Base-by-base conservation (phyloP, 2,113 vertebrate genomes). In the Pachypanchax playfairii region DNA sequence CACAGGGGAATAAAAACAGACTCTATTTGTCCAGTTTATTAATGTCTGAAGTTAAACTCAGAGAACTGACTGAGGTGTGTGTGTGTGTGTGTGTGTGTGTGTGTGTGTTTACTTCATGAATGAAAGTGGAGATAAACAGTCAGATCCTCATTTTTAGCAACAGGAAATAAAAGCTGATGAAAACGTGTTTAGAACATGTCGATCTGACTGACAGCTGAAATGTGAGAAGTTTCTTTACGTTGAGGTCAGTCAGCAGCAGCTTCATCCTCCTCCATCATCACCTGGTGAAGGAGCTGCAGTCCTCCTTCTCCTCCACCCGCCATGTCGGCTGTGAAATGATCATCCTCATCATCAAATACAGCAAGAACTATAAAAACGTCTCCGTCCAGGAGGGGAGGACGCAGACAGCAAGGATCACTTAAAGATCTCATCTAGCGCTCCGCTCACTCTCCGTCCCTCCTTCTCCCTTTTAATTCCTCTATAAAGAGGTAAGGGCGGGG, bases 401-500 rank as follows among this genome's bases (percentile, higher is more conserved):
- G 46, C 72, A 73, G 76, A 83, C 80, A 75, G 48, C 79, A 70
- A 50, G 81, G 78, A 86, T 88, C 14, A 48, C 88, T 83, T 84
- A 78, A 89, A 88, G 15, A 76, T 77, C 80, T 85, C 49, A 65
- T 82, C 84, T 82, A 86, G 60, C 1, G 66, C 75, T 70, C 72
- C 41, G 31, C 69, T 43, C 52, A 52, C 92, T 91, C 90, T 90
- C 90, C 86, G 24, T 56, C 54, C 85, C 64, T 71, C 76, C 28
- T 43, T 88, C 91, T 51, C 54, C 84, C 93, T 91, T 93, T 93
- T 92, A 94, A 90, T 87, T 61, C 77, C 59, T 90, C 81, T 55
- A 73, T 83, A 92, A 80, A 84, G 61, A 75, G 49, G 54, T 49
- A 54, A 64, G 72, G 72, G 58, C 14, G 29, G 47, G 47, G 72